Evolutionary conservation across 2,113 vertebrate species (phyloP).

Genomic region (Origma solitaria): DNA sequence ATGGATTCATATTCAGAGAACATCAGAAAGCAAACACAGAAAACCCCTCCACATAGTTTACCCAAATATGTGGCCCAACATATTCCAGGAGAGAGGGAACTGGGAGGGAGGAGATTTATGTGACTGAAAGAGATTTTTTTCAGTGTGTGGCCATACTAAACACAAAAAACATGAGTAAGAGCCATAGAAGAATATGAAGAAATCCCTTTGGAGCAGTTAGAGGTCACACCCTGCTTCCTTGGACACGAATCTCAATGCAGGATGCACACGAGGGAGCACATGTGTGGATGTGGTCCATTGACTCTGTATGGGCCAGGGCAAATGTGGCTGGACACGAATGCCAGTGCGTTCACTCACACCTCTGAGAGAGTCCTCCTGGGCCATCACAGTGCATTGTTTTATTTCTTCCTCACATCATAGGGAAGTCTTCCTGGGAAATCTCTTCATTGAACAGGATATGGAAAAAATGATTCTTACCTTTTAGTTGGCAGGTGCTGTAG

Average conservation of each 20-base stretch:
- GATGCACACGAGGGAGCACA: background rate
- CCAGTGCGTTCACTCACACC: background rate
- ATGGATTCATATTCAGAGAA: background rate
- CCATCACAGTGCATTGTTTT: rapidly evolving
- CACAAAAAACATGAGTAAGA: background rate
- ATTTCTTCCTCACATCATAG: background rate
- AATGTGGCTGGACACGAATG: background rate
- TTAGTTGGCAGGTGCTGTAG: background rate
- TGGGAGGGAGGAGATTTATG: background rate
- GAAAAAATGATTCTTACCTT: background rate
- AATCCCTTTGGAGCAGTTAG: background rate
- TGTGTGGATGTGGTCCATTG: background rate
- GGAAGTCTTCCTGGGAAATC: background rate
- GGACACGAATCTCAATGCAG: rapidly evolving
- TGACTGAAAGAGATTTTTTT: background rate
- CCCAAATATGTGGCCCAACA: background rate
- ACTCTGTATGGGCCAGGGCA: background rate
- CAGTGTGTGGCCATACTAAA: background rate
- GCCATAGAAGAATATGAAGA: background rate
- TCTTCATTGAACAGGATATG: background rate
- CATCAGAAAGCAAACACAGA: background rate
- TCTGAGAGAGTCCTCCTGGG: background rate
- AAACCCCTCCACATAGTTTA: background rate
- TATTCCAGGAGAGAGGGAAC: background rate
- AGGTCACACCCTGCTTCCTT: background rate